These are phyloP conservation scores for Drosophila biarmipes DNA, from an alignment of 1,140 invertebrate species.

Conservation along the genomic window DNA sequence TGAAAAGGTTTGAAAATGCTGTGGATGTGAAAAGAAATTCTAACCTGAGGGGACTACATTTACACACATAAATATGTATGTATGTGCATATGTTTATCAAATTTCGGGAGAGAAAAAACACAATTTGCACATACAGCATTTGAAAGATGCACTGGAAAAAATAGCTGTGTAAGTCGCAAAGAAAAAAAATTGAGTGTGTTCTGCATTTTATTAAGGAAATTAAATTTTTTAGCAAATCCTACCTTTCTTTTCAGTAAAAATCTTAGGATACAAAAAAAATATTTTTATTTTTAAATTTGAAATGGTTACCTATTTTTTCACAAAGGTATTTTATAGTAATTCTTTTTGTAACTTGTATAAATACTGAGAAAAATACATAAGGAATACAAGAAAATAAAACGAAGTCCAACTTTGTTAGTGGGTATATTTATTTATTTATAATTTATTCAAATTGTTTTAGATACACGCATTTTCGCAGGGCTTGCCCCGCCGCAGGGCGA, in stretches of 20 bases:
- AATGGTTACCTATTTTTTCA: too few species aligned
- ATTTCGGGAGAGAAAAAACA: neutral
- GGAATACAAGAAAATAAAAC: neutral
- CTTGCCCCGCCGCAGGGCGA: conserved; percentile 11
- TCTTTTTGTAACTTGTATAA: too few species aligned
- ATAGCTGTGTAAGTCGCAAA: neutral
- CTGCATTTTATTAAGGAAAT: too few species aligned
- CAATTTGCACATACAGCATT: conserved; percentile 1
- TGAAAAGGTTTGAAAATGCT: neutral
- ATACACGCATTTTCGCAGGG: conserved; percentile 12
- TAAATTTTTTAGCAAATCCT: too few species aligned
- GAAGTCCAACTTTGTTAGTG: conserved; percentile 27
- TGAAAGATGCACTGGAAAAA: neutral
- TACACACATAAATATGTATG: neutral
- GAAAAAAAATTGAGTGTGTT: too few species aligned
- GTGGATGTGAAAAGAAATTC: neutral
- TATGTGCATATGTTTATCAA: conserved; percentile 2
- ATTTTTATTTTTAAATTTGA: too few species aligned
- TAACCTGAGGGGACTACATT: neutral
- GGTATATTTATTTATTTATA: conserved; percentile 43
- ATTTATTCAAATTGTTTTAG: conserved; percentile 29
- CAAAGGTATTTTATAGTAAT: too few species aligned
- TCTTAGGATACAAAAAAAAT: too few species aligned
- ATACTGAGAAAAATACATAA: neutral
- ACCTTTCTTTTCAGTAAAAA: too few species aligned